phyloP scores from a whole-genome alignment of 1,140 invertebrate species.

The Leptonema lineaticorne region DNA sequence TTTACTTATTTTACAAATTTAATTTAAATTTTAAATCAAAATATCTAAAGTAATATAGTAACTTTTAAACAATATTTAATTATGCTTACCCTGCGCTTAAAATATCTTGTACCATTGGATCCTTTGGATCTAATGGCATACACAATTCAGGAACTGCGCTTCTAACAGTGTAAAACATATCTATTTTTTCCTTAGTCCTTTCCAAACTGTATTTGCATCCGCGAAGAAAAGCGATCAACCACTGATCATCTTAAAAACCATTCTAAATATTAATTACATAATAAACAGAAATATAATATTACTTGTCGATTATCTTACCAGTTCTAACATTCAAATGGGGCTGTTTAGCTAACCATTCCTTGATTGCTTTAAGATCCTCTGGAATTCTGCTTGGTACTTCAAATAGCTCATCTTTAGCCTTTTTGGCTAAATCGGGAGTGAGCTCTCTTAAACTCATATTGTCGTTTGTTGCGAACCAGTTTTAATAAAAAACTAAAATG shows the following conservation, averaged over 20 bases:
- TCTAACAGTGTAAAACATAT: conserved; percentile 63
- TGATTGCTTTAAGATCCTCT: conserved; percentile 63
- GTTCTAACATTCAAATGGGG: conserved; percentile 59
- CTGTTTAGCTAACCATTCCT: conserved; percentile 71
- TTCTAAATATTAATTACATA: background rate
- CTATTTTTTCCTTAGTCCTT: conserved; percentile 64
- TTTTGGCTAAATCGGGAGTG: conserved; percentile 47
- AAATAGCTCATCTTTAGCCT: conserved; percentile 48
- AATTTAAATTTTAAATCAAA: too few species aligned
- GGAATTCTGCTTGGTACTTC: conserved; percentile 45
- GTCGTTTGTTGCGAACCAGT: too few species aligned
- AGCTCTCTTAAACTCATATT: conserved; percentile 47
- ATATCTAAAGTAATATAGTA: background rate
- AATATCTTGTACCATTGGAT: conserved; percentile 5
- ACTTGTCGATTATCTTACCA: background rate
- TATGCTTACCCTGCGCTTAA: conserved; percentile 2
- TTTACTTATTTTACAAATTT: background rate
- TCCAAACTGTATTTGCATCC: conserved; percentile 69
- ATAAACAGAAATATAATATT: background rate
- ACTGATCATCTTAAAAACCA: conserved; percentile 62
- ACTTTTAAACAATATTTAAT: background rate
- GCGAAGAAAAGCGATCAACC: conserved; percentile 62
- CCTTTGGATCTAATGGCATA: conserved; percentile 39
- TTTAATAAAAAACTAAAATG: too few species aligned
- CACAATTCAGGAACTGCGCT: conserved; percentile 59